Conservation (phyloP, 1,140 invertebrate species). For the Lucilia sericata region DNA sequence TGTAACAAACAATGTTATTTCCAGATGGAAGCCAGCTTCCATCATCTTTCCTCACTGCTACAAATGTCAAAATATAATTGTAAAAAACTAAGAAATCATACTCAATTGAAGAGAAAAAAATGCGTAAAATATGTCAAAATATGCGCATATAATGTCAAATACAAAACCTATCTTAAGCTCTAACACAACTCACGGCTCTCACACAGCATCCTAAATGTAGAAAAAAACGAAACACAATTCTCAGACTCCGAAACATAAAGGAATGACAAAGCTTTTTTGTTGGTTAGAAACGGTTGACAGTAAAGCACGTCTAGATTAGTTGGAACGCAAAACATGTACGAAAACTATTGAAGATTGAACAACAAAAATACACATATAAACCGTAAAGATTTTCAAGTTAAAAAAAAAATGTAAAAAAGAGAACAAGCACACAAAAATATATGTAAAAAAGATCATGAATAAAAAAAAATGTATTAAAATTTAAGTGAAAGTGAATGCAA, state of each 20-base stretch:
- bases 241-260: slow-evolving; percentile 20
- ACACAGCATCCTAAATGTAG: not conserved
- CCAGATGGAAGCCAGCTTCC: not conserved
- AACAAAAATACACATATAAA: slow-evolving; percentile 11
- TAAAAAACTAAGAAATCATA: not conserved
- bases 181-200: not conserved
- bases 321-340: slow-evolving; percentile 29
- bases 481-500: slow-evolving; percentile 23
- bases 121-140: not conserved
- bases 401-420: not conserved
- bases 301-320: slow-evolving; percentile 36
- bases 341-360: not conserved
- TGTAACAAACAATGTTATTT: too few relatives aligned
- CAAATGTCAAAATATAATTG: not conserved
- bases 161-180: not conserved
- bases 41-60: not conserved
- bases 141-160: slow-evolving; percentile 9
- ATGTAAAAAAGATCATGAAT: slow-evolving; percentile 9
- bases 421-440: not conserved
- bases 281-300: slow-evolving; percentile 41
- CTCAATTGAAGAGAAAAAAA: not conserved
- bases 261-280: slow-evolving; percentile 29
- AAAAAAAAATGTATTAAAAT: slow-evolving; percentile 24
- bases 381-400: not conserved
- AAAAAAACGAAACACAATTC: not conserved